Evolutionary conservation across 2,797 vertebrate species (phyloP), one percentile per base, ranked within the genome.

Genomic region (Gallinago solitaria): DNA sequence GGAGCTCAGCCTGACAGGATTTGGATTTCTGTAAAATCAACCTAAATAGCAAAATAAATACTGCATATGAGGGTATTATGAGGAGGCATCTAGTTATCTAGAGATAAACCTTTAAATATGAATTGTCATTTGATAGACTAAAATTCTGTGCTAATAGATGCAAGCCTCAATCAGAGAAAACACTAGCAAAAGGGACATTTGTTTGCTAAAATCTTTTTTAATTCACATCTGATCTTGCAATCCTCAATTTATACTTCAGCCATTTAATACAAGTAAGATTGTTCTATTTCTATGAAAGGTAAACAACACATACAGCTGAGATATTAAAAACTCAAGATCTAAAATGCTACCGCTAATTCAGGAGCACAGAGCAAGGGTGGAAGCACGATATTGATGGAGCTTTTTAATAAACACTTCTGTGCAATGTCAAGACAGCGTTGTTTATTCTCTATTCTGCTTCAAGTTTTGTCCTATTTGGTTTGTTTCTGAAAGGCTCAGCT

Each of bases 341-440:
- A 37, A 53, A 89, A 83, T 30, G 35, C 16, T 25, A 53, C 19
- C 63, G 51, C 33, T n/a, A 85, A 89, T 43, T 79, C 37, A 43
- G 9, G 50, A 90, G 32, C 1, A 3, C 11, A 80, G 17, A 87
- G 27, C 33, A 80, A 89, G 71, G 33, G 71, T 87, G 39, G 54
- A 85, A 90, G n/a, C n/a, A 35, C 16, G 37, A 83, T 86, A 33
- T 23, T 85, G 83, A 75, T 16, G 6, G 75, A 93, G 48, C 17
- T 74, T 73, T 71, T 95, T 94, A 87, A 86, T 78, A 86, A 94
- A 87, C 81, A 74, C 23, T 69, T 73, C 28, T 48, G 32, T 23
- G 60, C 25, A 71, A 20, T 9, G 11, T 68, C 69, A 85, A 85
- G 60, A 54, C 41, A 57, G 32, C 3, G 2, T 35, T 67, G 24